Conservation (phyloP, 2,888 invertebrate species). For the Aproaerema taeniolella region DNA sequence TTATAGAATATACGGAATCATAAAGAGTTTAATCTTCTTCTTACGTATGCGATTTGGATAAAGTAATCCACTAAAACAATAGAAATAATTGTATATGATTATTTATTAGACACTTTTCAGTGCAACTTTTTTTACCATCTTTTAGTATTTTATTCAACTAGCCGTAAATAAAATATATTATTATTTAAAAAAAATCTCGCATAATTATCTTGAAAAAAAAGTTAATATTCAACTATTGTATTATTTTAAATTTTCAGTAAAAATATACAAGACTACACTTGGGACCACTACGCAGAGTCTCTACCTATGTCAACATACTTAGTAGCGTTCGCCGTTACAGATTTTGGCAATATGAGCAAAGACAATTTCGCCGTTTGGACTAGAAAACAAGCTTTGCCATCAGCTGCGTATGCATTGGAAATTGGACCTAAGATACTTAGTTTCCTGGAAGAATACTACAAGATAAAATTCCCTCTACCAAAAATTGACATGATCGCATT, state of each 20-base stretch:
- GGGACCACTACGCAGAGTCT: constrained; percentile 87
- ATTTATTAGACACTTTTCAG: too few species aligned
- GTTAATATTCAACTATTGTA: too few species aligned
- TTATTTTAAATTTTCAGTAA: constrained; percentile 51
- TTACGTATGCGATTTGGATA: too few species aligned
- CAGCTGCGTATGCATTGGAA: constrained; percentile 85
- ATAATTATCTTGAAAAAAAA: too few species aligned
- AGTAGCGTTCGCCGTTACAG: constrained; percentile 89
- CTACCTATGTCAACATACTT: constrained; percentile 94
- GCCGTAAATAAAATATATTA: too few species aligned
- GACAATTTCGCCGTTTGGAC: constrained; percentile 84
- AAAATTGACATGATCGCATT: constrained; percentile 96
- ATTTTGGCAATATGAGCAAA: constrained; percentile 79
- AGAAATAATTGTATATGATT: too few species aligned
- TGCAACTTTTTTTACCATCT: too few species aligned
- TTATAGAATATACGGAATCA: constrained; percentile 6
- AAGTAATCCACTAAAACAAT: constrained; percentile 1
- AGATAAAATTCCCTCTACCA: constrained; percentile 85
- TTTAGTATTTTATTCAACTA: too few species aligned
- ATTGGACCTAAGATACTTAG: constrained; percentile 85
- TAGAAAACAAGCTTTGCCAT: constrained; percentile 81
- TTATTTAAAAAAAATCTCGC: too few species aligned
- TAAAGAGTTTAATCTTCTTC: background rate
- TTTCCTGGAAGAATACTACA: constrained; percentile 85
- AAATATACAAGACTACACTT: constrained; percentile 79